Evolutionary conservation across 2,797 vertebrate species (phyloP).

Genomic region (Phrynocephalus vlangalii): DNA sequence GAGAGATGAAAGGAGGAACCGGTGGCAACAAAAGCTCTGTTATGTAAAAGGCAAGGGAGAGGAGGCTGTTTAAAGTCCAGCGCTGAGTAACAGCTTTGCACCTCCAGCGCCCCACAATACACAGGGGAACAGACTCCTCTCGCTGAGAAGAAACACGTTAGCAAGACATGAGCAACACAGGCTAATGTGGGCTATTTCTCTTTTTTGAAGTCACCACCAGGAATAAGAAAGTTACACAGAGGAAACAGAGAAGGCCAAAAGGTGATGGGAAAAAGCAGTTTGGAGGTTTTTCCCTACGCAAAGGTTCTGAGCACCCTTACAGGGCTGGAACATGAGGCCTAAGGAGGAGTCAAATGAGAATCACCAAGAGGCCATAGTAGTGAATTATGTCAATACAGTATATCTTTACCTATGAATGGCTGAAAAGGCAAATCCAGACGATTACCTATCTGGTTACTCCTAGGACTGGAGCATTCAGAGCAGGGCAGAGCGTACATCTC

Average conservation of each 20-base stretch:
- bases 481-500: too few species aligned
- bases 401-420: neutral
- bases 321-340: neutral
- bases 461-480: neutral
- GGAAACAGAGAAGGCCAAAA: neutral
- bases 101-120: neutral
- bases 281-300: neutral
- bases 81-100: slow-evolving; percentile 14
- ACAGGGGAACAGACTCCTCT: slow-evolving; percentile 2
- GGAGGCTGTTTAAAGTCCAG: neutral
- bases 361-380: neutral
- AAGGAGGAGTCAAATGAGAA: neutral
- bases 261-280: neutral
- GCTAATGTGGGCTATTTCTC: neutral
- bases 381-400: neutral
- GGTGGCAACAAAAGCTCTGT: neutral
- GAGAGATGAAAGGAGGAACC: slow-evolving; percentile 14
- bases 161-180: neutral
- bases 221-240: neutral
- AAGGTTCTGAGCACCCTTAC: slow-evolving; percentile 5
- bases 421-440: neutral
- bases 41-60: slow-evolving; percentile 1
- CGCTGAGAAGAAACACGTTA: neutral
- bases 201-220: neutral
- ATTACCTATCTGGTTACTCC: neutral